Evolutionary conservation across 2,888 invertebrate species (phyloP), one percentile per base, ranked within the genome.

Genomic region (Plebejus anna): DNA sequence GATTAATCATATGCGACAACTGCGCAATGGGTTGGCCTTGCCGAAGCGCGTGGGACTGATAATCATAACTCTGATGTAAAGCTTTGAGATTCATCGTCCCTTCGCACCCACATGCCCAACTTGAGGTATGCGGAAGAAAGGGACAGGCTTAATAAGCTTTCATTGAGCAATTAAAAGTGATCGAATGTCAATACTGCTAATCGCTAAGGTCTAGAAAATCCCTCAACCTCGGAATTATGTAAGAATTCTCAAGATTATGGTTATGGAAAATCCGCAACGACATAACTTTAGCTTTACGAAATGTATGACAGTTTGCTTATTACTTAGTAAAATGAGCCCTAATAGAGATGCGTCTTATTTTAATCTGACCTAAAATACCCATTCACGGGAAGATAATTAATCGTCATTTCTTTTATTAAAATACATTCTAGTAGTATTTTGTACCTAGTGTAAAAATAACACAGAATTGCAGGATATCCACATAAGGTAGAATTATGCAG

Each of bases 1-100:
- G 89, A 91, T 92, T 92, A 92, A 92, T 94, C 93, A 92, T 91
- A 87, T 81, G 83, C 82, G 86, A 86, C 90, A 90, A 92, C 90
- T 94, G 90, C 94, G 94, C 91, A 93, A 88, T 86, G 84, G 78
- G 81, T 82, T 84, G 91, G 83, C 92, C 92, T 93, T 92, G 92
- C 80, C 79, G 79, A 61, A 78, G 84, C 86, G 92, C 91, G 94
- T 94, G 92, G 94, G 94, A 82, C 83, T 81, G 79, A 84, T 82
- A 85, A 87, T 90, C 90, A 91, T 89, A 90, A 90, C 86, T 84
- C 82, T 82, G 81, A 82, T 82, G 81, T 81, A 81, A 81, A 82
- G 77, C 79, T 78, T 77, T 78, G 79, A 86, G 84, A 83, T 85
- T 88, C 92, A 89, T 90, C 89, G 80, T 80, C 84, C 83, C 84